Conservation (phyloP, 2,113 vertebrate genomes). For the Delphinus delphis region DNA sequence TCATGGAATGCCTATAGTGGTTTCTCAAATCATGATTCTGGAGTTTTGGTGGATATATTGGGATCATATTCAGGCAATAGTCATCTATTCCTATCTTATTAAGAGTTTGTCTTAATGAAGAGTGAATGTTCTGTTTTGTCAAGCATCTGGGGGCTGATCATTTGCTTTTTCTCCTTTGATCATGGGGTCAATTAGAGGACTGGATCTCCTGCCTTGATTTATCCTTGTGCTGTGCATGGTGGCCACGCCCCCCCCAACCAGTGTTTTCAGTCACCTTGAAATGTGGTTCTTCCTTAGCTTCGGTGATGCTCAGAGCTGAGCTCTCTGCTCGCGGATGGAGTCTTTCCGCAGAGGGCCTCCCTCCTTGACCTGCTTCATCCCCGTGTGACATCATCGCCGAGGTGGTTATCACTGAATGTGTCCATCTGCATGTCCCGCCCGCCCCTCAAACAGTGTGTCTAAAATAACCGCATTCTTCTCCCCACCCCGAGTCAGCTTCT, state of each 20-base stretch:
- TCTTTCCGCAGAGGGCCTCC: neutral
- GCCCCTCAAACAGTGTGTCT: neutral
- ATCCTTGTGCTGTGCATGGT: neutral
- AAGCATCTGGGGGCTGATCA: neutral
- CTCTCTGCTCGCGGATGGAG: neutral
- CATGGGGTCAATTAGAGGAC: neutral
- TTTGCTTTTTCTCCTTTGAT: neutral
- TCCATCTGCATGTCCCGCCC: neutral
- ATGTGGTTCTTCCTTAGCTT: neutral
- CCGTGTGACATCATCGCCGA: neutral
- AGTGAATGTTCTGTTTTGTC: neutral
- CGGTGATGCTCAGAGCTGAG: neutral
- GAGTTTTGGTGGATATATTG: neutral
- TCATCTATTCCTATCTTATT: neutral
- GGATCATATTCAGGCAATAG: neutral
- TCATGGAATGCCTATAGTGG: neutral
- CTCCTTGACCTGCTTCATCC: neutral
- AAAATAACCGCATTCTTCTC: neutral
- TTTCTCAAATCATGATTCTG: neutral
- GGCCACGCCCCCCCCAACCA: too few species aligned
- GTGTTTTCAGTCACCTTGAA: neutral
- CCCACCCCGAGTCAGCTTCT: neutral
- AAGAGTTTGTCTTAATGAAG: neutral
- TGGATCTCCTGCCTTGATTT: neutral
- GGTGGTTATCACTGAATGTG: neutral